Conservation (phyloP, 53 echinoderm and acorn worm genomes). For the Temnopleurus reevesii region DNA sequence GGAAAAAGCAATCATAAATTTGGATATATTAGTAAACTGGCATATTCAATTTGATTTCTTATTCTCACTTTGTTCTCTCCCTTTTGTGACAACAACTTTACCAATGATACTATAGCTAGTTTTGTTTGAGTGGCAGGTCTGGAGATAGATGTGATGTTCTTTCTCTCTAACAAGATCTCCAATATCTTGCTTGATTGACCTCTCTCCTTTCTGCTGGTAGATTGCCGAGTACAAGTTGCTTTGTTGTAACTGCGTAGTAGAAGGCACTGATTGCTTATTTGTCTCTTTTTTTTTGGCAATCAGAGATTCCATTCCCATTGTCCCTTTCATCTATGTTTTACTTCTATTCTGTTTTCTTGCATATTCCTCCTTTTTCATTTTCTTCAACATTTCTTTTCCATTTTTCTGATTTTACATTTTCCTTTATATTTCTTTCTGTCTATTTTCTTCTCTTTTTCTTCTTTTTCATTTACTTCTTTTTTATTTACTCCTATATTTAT, state of each 20-base stretch:
- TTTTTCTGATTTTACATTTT: not conserved
- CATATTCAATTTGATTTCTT: too few species aligned
- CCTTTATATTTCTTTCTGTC: not conserved
- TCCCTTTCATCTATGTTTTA: not conserved
- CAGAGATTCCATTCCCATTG: not conserved
- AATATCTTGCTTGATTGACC: not conserved
- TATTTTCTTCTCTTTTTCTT: not conserved
- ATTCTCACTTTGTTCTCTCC: too few species aligned
- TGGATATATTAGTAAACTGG: too few species aligned
- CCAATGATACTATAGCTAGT: too few species aligned
- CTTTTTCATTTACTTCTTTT: not conserved
- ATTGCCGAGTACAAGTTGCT: not conserved
- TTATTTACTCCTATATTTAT: not conserved
- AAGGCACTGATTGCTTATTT: not conserved
- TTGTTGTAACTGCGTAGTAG: not conserved
- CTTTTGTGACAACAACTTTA: too few species aligned
- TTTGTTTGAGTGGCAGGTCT: too few species aligned
- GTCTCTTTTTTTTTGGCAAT: not conserved
- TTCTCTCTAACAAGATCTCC: slow-evolving; percentile 6
- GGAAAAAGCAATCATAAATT: too few species aligned
- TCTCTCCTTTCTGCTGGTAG: slow-evolving; percentile 5
- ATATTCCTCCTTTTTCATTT: not conserved
- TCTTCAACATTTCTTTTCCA: not conserved
- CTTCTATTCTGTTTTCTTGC: not conserved
- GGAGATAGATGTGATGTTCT: not conserved